Base-by-base conservation (phyloP, 2,113 vertebrate species). In the Corythaeola cristata region DNA sequence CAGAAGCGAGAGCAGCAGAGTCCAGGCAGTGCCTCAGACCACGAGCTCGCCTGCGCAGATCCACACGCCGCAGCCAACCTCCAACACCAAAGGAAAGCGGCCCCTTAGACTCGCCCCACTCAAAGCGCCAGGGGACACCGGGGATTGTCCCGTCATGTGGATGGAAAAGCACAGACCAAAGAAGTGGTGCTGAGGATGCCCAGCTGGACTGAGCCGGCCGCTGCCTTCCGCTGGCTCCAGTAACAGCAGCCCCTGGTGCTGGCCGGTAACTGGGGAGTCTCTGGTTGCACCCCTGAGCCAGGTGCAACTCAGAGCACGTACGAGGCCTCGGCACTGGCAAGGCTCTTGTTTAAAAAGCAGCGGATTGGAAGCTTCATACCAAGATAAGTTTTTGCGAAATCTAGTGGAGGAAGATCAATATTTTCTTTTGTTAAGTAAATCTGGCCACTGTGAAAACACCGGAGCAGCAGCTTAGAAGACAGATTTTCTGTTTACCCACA, bases 31-130 rank as follows among this genome's bases (percentile, higher is more conserved):
- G 0, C 75, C 59, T 73, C 74, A 47, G 55, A 85, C 64, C 58
- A 33, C 1, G 16, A 82, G 32, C 35, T 60, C 0, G 0, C 11
- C 53, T 26, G 56, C 77, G 33, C 45, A 66, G 50, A 79, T 23
- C 47, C 72, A 24, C 52, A 33, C 7, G 3, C 63, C 2, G 3
- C 59, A 63, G 58, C 18, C 73, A 47, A 26, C 32, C 45, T 27
- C 35, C 7, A 3, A 26, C 3, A 0, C n/a, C 0, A 0, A 50
- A 16, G 44, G 9, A 49, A 50, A 59, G 52, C 1, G 0, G 32
- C 28, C 18, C 74, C n/a, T 58, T 9, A 5, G 14, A 77, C 45
- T 0, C 26, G 37, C 56, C 50, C 41, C 33, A 14, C 35, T 56
- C 84, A 27, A 33, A 39, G 60, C 11, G 1, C 60, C 0, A 1